phyloP scores from a whole-genome alignment of 2,888 invertebrate genomes.

The Sisyra terminalis region DNA sequence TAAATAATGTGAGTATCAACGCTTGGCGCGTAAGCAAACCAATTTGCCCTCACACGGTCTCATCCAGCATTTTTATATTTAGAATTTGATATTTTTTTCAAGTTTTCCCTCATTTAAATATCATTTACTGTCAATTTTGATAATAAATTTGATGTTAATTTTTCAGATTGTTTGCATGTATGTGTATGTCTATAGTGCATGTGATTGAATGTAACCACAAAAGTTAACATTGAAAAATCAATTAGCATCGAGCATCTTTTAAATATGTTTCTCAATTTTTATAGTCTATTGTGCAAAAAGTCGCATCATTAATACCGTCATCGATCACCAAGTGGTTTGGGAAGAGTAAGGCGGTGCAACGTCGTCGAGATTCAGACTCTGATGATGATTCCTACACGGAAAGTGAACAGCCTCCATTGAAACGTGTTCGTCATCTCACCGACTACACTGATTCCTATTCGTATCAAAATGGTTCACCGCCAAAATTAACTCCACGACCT shows the following conservation, averaged over 20 bases:
- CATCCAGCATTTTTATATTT: not conserved
- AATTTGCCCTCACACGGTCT: constrained; percentile 1
- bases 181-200: too few species aligned
- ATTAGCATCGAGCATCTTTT: too few species aligned
- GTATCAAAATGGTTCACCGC: not conserved
- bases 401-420: constrained; percentile 29
- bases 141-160: too few species aligned
- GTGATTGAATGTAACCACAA: too few species aligned
- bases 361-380: constrained; percentile 27
- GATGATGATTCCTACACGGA: constrained; percentile 23
- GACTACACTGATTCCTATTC: not conserved
- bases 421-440: constrained; percentile 16
- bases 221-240: too few species aligned
- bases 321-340: constrained; percentile 41
- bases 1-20: constrained; percentile 3
- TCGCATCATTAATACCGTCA: constrained; percentile 43
- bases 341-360: constrained; percentile 33
- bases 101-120: not conserved
- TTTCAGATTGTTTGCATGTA: too few species aligned
- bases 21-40: constrained; percentile 5
- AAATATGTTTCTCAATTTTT: constrained; percentile 19
- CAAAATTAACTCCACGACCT: not conserved
- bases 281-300: constrained; percentile 54
- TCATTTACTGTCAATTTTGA: too few species aligned
- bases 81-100: not conserved